These are phyloP conservation scores for Nezara viridula DNA, from an alignment of 2,888 invertebrate species.

Conservation along the genomic window DNA sequence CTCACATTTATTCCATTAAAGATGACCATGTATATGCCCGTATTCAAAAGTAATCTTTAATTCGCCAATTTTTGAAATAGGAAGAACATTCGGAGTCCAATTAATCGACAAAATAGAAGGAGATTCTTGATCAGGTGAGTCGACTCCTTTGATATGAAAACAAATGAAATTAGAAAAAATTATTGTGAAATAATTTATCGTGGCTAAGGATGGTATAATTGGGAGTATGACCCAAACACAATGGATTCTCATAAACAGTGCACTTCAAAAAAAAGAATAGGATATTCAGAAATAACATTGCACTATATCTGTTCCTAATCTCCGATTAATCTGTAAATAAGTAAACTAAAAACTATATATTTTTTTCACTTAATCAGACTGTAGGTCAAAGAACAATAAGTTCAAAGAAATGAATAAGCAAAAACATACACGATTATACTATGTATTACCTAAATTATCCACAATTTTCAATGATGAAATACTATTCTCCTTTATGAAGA, in stretches of 20 bases:
- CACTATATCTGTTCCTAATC: not conserved
- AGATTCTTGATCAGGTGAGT: conserved; percentile 72
- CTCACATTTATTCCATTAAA: not conserved
- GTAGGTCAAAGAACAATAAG: not conserved
- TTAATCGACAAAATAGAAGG: conserved; percentile 80
- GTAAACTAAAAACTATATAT: not conserved
- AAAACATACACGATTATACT: too few species aligned
- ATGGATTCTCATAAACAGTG: too few species aligned
- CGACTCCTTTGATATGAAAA: conserved; percentile 69
- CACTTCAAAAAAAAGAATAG: too few species aligned
- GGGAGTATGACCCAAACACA: too few species aligned
- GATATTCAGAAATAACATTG: too few species aligned
- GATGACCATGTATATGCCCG: conserved; percentile 70
- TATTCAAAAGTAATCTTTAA: conserved; percentile 80
- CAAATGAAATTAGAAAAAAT: not conserved
- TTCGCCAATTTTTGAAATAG: conserved; percentile 79
- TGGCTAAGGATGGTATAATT: not conserved
- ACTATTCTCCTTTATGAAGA: not conserved
- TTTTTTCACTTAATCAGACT: not conserved
- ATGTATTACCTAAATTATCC: too few species aligned
- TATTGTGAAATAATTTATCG: not conserved
- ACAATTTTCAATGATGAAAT: too few species aligned
- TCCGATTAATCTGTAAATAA: not conserved
- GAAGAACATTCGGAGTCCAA: conserved; percentile 83
- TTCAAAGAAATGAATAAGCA: not conserved